These are phyloP conservation scores for Limenitis camilla DNA, from an alignment of 2,888 invertebrate genomes.

Conservation along the genomic window DNA sequence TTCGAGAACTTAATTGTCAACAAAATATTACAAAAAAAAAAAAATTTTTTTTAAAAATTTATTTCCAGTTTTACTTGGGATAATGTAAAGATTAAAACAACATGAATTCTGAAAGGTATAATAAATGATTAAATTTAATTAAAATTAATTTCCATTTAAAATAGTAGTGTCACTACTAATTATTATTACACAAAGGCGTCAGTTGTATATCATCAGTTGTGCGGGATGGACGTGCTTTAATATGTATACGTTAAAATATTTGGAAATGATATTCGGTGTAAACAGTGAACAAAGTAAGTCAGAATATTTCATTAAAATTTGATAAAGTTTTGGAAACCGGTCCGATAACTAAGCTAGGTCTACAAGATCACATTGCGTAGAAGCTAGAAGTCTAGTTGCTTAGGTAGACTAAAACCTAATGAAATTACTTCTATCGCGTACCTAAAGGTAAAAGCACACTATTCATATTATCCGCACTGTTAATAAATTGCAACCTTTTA, in stretches of 20 bases:
- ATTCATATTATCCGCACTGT: neutral
- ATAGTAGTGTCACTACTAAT: neutral
- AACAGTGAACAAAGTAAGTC: neutral
- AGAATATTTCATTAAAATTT: neutral
- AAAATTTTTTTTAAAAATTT: too few species aligned
- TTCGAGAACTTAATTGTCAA: constrained; percentile 4
- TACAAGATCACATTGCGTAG: constrained; percentile 69
- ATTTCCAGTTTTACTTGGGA: too few species aligned
- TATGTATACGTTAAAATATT: too few species aligned
- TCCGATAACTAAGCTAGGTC: constrained; percentile 41
- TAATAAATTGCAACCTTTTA: neutral
- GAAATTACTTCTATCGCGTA: constrained; percentile 1
- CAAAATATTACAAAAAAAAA: too few species aligned
- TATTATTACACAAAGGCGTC: neutral
- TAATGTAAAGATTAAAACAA: too few species aligned
- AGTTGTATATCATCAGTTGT: neutral
- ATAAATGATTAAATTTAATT: neutral
- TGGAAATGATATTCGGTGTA: too few species aligned
- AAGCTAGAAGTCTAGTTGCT: constrained; percentile 45
- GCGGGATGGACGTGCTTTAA: too few species aligned
- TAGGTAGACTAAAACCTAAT: constrained; percentile 22
- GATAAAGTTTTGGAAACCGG: constrained; percentile 29
- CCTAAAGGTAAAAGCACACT: constrained; percentile 5
- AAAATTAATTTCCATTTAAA: neutral
- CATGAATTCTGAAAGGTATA: too few species aligned